These are phyloP conservation scores for Petrolisthes manimaculis DNA, from an alignment of 2,888 invertebrate species.

Conservation along the genomic window DNA sequence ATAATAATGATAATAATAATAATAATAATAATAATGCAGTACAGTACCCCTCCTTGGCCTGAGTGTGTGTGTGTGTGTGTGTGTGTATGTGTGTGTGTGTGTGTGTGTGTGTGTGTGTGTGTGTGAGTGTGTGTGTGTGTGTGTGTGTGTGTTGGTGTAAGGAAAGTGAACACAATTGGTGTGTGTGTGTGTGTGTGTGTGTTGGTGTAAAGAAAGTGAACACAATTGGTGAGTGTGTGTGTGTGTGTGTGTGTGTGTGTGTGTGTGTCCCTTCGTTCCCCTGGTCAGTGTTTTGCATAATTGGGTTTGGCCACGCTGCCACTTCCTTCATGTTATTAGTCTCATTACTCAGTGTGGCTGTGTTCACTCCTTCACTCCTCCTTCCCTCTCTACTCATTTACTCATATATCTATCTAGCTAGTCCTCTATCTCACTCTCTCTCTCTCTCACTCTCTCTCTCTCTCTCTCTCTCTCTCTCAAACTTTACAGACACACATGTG, in stretches of 20 bases:
- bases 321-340: background rate
- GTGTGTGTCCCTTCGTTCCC: background rate
- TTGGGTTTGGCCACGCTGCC: background rate
- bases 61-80: background rate
- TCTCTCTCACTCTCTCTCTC: background rate
- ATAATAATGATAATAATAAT: background rate
- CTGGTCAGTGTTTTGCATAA: background rate
- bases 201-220: background rate
- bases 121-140: background rate
- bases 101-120: background rate
- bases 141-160: background rate
- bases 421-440: background rate
- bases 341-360: background rate
- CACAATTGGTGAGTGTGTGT: background rate
- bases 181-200: background rate
- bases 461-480: background rate
- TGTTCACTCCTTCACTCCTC: background rate
- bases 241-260: background rate
- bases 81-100: background rate
- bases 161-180: background rate
- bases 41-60: background rate
- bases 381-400: background rate
- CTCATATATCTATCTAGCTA: constrained; percentile 2
- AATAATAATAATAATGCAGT: background rate
- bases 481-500: no score